Conservation (phyloP, 2,888 invertebrate species). For the Coenonympha arcania region DNA sequence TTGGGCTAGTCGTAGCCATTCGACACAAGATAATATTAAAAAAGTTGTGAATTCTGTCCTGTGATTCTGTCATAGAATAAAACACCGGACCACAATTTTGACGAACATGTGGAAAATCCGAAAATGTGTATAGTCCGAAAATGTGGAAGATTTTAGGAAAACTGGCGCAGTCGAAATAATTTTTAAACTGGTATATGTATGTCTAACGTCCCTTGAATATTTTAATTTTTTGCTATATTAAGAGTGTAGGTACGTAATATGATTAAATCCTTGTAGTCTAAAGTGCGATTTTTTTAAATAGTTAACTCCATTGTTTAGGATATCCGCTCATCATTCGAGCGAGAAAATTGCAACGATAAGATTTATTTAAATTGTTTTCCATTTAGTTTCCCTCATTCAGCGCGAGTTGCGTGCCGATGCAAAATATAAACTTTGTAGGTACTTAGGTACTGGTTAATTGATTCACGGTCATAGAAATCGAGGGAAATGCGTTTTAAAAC, state of each 20-base stretch:
- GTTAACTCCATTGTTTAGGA: conserved; percentile 2
- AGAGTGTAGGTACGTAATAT: not conserved
- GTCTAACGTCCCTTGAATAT: too few species aligned
- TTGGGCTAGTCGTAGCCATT: too few species aligned
- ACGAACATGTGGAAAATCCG: too few species aligned
- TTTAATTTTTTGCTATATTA: too few species aligned
- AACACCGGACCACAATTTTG: too few species aligned
- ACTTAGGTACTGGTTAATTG: conserved; percentile 30
- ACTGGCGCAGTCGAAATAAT: too few species aligned
- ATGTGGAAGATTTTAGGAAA: too few species aligned
- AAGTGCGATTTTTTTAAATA: not conserved
- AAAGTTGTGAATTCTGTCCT: too few species aligned
- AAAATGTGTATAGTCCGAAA: too few species aligned
- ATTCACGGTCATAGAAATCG: conserved; percentile 54
- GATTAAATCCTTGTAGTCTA: not conserved
- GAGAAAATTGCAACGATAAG: conserved; percentile 11
- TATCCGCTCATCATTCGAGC: conserved; percentile 14
- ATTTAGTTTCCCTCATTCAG: conserved; percentile 15
- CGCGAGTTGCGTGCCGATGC: conserved; percentile 21
- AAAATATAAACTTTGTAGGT: conserved; percentile 16
- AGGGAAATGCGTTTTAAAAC: conserved; percentile 45
- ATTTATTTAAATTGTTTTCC: conserved; percentile 20
- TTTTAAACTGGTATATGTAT: too few species aligned
- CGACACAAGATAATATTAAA: too few species aligned
- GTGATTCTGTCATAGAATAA: too few species aligned